Percentiles rank a stretch among this genome's conserved stretches.
phyloP scores from a whole-genome alignment of 92 coral and sea anemone species.

The Actinostola sp. region DNA sequence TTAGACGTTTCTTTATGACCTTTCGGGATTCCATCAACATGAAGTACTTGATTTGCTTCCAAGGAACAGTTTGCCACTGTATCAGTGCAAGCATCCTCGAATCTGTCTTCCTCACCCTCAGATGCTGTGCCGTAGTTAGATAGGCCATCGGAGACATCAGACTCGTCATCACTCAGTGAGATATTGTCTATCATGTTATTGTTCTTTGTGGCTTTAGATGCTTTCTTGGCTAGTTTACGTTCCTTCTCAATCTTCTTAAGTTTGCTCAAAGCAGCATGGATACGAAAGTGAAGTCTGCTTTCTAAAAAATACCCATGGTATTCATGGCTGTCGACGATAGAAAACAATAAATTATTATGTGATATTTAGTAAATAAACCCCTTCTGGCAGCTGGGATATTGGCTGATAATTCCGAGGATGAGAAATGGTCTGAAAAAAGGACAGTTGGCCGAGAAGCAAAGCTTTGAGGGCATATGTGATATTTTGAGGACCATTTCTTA shows the following conservation, averaged over 20 bases:
- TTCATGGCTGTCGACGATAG: constrained; percentile 59
- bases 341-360: too few species aligned
- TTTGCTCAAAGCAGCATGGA: constrained; percentile 88
- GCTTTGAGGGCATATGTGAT: too few species aligned
- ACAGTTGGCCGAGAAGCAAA: too few species aligned
- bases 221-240: constrained; percentile 46
- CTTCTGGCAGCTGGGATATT: too few species aligned
- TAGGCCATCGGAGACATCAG: constrained; percentile 21
- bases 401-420: too few species aligned
- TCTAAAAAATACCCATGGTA: constrained; percentile 86
- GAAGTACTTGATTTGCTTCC: not conserved
- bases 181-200: not conserved
- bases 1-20: not conserved
- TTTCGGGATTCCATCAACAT: not conserved
- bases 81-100: constrained; percentile 18
- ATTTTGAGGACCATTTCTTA: too few species aligned
- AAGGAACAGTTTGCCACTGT: not conserved
- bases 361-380: too few species aligned
- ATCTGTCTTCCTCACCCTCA: constrained; percentile 32
- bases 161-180: constrained; percentile 7
- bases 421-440: too few species aligned
- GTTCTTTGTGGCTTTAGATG: constrained; percentile 19
- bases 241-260: constrained; percentile 66
- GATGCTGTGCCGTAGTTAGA: constrained; percentile 51
- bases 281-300: constrained; percentile 88